Percentiles rank a stretch among this genome's conserved stretches.
Evolutionary conservation across 1,140 invertebrate species (phyloP).

Genomic region (Drosophila setifemur): DNA sequence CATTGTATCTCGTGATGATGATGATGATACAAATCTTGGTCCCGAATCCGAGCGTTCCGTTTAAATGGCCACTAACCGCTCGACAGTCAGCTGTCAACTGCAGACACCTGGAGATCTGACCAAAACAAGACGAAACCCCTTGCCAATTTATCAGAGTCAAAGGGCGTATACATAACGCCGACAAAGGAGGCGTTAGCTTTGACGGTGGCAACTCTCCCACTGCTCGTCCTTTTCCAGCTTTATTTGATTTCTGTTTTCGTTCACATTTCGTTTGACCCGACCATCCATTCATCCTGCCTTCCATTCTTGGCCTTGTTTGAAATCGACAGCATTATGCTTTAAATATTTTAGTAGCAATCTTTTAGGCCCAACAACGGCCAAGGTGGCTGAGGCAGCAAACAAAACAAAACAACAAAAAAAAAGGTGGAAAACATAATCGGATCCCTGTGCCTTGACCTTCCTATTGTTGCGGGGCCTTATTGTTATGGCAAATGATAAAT

Average conservation of each 20-base stretch:
- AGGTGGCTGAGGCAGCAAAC: not conserved
- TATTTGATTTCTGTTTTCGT: not conserved
- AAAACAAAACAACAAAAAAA: not conserved
- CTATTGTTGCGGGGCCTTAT: slow-evolving; percentile 42
- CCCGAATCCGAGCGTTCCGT: not conserved
- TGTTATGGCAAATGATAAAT: slow-evolving; percentile 74
- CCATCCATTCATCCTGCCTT: not conserved
- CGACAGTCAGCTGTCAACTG: slow-evolving; percentile 34
- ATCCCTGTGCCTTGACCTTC: slow-evolving; percentile 39
- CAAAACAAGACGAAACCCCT: not conserved
- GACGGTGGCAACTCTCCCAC: slow-evolving; percentile 24
- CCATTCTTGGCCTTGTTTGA: slow-evolving; percentile 5
- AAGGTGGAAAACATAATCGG: slow-evolving; percentile 37
- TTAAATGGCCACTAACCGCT: slow-evolving; percentile 40
- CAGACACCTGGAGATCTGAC: slow-evolving; percentile 36
- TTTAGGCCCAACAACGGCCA: slow-evolving; percentile 27
- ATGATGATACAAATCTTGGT: slow-evolving; percentile 6
- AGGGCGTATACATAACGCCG: slow-evolving; percentile 2
- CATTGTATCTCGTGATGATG: not conserved
- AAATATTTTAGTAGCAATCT: slow-evolving; percentile 67
- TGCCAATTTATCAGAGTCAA: not conserved
- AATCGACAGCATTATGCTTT: slow-evolving; percentile 53
- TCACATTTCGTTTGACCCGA: slow-evolving; percentile 21
- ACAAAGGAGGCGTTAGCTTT: not conserved
- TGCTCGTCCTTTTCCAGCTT: not conserved